Evolutionary conservation across 2,888 invertebrate species (phyloP).

Genomic region (Lycia hirtaria): DNA sequence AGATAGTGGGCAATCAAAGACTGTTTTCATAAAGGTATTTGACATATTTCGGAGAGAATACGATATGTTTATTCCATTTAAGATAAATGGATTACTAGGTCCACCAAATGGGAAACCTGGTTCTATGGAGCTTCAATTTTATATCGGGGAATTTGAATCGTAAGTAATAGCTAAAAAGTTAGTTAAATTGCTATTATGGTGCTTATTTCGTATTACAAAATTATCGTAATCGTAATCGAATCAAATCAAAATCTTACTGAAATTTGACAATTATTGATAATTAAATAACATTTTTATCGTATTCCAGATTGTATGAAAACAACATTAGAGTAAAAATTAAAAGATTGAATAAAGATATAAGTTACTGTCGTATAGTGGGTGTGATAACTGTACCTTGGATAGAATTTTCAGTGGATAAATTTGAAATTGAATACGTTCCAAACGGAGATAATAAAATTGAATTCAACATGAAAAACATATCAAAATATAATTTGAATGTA

Average conservation of each 20-base stretch:
- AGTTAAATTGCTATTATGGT: neutral
- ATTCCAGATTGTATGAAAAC: constrained; percentile 67
- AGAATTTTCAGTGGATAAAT: constrained; percentile 67
- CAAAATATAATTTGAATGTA: constrained; percentile 66
- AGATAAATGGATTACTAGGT: constrained; percentile 85
- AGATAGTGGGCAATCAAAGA: constrained; percentile 69
- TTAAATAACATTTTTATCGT: neutral
- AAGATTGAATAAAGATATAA: constrained; percentile 67
- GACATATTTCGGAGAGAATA: constrained; percentile 78
- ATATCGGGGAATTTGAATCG: constrained; percentile 66
- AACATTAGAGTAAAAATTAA: constrained; percentile 70
- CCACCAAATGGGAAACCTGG: constrained; percentile 70
- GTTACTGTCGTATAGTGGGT: constrained; percentile 68
- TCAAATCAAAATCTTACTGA: constrained; percentile 69
- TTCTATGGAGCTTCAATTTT: constrained; percentile 68
- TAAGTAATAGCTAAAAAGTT: constrained; percentile 48
- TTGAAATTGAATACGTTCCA: constrained; percentile 64
- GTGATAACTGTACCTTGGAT: constrained; percentile 77
- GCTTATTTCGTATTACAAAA: too few relatives aligned
- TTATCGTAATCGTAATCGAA: constrained; percentile 55
- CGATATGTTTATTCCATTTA: constrained; percentile 85
- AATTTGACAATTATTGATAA: too few relatives aligned
- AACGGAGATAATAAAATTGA: constrained; percentile 55
- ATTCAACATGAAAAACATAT: constrained; percentile 74
- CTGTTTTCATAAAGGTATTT: constrained; percentile 68